phyloP scores from a whole-genome alignment of 2,113 vertebrate species.

The Sylvilagus bachmani region DNA sequence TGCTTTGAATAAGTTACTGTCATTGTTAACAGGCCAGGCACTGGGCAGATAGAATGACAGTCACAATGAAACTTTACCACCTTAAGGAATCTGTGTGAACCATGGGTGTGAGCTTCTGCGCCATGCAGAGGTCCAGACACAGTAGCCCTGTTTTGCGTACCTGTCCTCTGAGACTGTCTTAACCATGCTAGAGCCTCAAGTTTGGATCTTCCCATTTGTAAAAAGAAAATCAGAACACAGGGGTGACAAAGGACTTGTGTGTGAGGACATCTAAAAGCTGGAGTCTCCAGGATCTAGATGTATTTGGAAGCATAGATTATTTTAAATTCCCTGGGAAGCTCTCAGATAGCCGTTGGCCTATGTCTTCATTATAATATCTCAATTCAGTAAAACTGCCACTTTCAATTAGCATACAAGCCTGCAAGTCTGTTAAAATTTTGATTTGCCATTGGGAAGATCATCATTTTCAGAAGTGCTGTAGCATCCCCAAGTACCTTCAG shows the following conservation, averaged over 20 bases:
- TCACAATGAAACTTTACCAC: not conserved
- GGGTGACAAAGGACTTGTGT: not conserved
- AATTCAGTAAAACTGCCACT: constrained; percentile 39
- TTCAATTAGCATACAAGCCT: constrained; percentile 38
- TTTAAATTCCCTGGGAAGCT: not conserved
- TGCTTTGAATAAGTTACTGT: constrained; percentile 23
- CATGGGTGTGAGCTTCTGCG: accelerated
- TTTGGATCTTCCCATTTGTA: not conserved
- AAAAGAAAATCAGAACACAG: not conserved
- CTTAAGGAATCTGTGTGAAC: not conserved
- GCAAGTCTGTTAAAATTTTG: constrained; percentile 48
- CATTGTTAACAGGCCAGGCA: not conserved
- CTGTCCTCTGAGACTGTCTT: not conserved
- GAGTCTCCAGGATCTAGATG: not conserved
- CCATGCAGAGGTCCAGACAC: accelerated
- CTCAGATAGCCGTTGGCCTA: not conserved
- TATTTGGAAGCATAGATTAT: not conserved
- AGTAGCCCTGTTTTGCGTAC: not conserved
- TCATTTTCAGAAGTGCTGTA: not conserved
- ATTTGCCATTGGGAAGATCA: not conserved
- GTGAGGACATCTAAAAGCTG: not conserved
- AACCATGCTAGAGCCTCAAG: not conserved
- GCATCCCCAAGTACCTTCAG: constrained; percentile 44
- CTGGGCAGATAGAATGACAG: not conserved
- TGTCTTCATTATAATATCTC: constrained; percentile 47